Evolutionary conservation across 2,888 invertebrate genomes (phyloP), one percentile per base, ranked within the genome.

Genomic region (Argynnis bischoffii): DNA sequence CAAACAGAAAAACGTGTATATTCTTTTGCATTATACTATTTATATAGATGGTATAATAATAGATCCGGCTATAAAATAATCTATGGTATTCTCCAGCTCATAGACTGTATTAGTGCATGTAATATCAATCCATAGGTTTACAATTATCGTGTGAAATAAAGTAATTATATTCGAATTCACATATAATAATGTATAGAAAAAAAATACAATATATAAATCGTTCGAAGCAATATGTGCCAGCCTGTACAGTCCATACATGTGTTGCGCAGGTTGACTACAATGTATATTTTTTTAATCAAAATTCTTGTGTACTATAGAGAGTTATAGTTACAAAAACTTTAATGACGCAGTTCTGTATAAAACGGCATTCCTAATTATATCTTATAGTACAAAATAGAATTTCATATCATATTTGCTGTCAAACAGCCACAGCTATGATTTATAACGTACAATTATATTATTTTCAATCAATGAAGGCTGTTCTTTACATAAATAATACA

Each of bases 221-320:
- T 59, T 31, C 47, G 31, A 2, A 48, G 48, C 48, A 31, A 48
- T 47, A 59, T 48, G 26, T 59, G 48, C 59, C 21, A 48, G 16
- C 13, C 16, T 2, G 16, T 35, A 55, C 47, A 60, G 54, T 21
- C 21, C 61, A 41, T 60, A 71, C 69, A 71, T 71, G 67, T 71
- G 71, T 51, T 65, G 71, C 64, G 69, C 71, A 71, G 67, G 64
- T 61, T 64, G 55, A 50, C 68, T 55, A 18, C 63, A 55, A 55
- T 69, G 71, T 71, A 63, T 71, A 67, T 71, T 71, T 69, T 69
- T 71, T 69, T 48, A 63, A 69, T 69, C 71, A 71, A 71, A 71
- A 71, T 71, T 69, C 69, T 48, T 67, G 50, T 69, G 63, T n/a
- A 65, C 67, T 64, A 67, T 67, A 69, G 71, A 71, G 69, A 69